Evolutionary conservation across 2,888 invertebrate genomes (phyloP).

Genomic region (Parnassius orleans): DNA sequence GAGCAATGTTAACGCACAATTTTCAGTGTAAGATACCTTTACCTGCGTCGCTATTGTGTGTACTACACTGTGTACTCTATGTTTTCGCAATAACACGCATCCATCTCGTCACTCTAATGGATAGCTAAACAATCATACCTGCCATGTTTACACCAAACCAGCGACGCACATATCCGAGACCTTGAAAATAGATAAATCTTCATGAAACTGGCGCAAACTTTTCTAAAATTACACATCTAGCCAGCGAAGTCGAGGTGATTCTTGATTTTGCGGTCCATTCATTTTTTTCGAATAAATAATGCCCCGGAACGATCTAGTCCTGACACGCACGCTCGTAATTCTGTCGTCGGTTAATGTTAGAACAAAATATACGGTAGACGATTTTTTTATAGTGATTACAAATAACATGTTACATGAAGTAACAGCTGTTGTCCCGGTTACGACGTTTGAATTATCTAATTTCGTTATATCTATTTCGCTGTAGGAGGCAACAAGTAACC

Average conservation of each 20-base stretch:
- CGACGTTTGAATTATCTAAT: conserved; percentile 14
- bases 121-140: conserved; percentile 16
- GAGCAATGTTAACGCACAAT: too few species aligned
- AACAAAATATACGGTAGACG: conserved; percentile 19
- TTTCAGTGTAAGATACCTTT: too few species aligned
- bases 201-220: conserved; percentile 8
- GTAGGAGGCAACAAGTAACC: conserved; percentile 10
- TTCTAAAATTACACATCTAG: conserved; percentile 7
- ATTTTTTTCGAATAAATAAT: conserved; percentile 50
- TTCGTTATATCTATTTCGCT: conserved; percentile 7
- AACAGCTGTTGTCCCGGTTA: conserved; percentile 25
- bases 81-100: conserved; percentile 12
- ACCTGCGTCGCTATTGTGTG: too few species aligned
- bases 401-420: conserved; percentile 23
- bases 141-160: conserved; percentile 19
- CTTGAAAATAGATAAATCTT: conserved; percentile 24
- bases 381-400: conserved; percentile 19
- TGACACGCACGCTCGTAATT: conserved; percentile 29
- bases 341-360: conserved; percentile 28
- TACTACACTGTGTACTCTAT: too few species aligned
- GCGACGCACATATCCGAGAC: conserved; percentile 23
- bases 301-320: conserved; percentile 2
- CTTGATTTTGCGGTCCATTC: conserved; percentile 57
- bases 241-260: conserved; percentile 42
- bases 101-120: conserved; percentile 13